Evolutionary conservation across 2,888 invertebrate genomes (phyloP).

Genomic region (Drosophila multiciliata): DNA sequence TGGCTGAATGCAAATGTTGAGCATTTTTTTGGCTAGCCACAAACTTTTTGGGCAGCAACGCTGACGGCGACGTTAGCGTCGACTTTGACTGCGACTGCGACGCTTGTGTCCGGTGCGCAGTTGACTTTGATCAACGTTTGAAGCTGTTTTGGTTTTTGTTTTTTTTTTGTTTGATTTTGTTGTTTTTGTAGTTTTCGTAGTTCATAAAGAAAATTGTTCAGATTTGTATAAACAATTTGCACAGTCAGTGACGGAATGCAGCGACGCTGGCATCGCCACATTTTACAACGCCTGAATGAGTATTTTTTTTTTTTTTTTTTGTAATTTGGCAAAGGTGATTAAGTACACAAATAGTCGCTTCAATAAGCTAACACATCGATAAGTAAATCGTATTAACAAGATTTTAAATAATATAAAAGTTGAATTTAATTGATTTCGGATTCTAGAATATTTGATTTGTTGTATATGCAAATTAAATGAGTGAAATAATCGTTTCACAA

Average conservation of each 20-base stretch:
- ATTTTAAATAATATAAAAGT: conserved; percentile 3
- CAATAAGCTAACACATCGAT: conserved; percentile 1
- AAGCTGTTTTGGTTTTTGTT: conserved; percentile 16
- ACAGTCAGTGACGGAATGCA: conserved; percentile 32
- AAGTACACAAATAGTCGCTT: conserved; percentile 13
- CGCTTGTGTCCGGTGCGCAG: conserved; percentile 76
- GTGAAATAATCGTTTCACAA: background rate
- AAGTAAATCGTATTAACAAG: conserved; percentile 2
- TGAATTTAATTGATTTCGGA: background rate
- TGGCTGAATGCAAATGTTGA: conserved; percentile 73
- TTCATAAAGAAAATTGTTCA: conserved; percentile 28
- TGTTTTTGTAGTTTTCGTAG: conserved; percentile 20
- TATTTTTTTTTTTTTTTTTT: conserved; percentile 38
- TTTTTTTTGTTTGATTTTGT: conserved; percentile 1
- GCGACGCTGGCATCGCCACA: conserved; percentile 9
- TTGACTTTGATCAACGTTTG: conserved; percentile 69
- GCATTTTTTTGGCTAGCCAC: conserved; percentile 53
- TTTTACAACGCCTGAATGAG: conserved; percentile 39
- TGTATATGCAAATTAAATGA: background rate
- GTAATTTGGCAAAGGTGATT: conserved; percentile 20
- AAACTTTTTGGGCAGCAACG: conserved; percentile 30
- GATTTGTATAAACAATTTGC: conserved; percentile 65
- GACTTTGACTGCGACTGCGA: conserved; percentile 28
- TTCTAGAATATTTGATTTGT: background rate
- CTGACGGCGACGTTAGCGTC: conserved; percentile 13